Evolutionary conservation across 2,113 vertebrate species (phyloP), one percentile per base, ranked within the genome.

Genomic region (Calidris pygmaea): DNA sequence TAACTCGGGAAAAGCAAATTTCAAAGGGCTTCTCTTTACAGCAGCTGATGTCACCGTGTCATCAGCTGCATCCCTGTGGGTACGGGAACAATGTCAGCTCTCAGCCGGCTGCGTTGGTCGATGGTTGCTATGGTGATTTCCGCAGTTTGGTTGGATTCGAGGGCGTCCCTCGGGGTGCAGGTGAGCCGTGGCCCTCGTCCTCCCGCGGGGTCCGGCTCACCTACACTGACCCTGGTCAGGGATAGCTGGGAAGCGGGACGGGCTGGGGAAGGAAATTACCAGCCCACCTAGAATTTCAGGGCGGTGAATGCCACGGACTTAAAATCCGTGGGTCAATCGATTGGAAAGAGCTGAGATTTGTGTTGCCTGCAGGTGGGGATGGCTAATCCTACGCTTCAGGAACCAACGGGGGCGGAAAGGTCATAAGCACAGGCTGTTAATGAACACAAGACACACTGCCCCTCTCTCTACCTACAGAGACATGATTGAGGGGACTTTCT

Each of bases 1-100:
- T 94, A 89, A 81, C 52, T 60, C 1, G 1, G 81, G 77, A 70
- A 84, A 91, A 89, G 47, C 78, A 14, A 37, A 48, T 94, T 87
- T 62, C 87, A 22, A 43, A 62, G 73, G 87, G 89, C 75, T 90
- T 56, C 66, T 47, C 55, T 48, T 80, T 16, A 7, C 45, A 60
- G 83, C 71, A 23, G 91, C 89, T 66, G 95, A 74, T 86, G 93
- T 81, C 93, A 66, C 93, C 5, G 10, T 86, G 93, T 60, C 91
- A 73, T 30, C 75, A 90, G 71, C 83, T 62, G 87, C 84, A 27
- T 85, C 83, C 80, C 93, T 26, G 35, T 43, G 80, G 88, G 86
- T 26, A 50, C 3, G 2, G 78, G 79, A n/a, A 48, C 80, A 17
- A 7, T 60, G 91, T 76, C 91, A 66, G 91, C 83, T 35, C 84